These are phyloP conservation scores for Beroe ovata DNA, from an alignment of 37 sponge, comb jelly and placozoan genomes.

Conservation along the genomic window DNA sequence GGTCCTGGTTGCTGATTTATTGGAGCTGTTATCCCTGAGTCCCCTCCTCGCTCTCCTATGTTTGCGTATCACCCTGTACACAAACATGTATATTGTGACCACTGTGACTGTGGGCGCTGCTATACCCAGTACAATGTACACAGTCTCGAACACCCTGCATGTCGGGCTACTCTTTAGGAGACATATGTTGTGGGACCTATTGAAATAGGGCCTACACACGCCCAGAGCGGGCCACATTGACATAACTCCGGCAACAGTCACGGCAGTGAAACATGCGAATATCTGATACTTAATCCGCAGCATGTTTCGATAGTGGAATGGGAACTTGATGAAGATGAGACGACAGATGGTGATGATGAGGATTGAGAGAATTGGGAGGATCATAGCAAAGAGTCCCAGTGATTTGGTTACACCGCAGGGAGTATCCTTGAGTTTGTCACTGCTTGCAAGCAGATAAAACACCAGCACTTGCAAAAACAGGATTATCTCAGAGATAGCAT, in stretches of 20 bases:
- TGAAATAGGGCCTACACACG: neutral
- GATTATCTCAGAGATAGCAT: neutral
- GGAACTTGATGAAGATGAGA: conserved; percentile 34
- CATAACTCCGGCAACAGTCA: neutral
- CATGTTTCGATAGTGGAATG: conserved; percentile 13
- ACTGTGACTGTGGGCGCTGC: neutral
- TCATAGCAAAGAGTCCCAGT: neutral
- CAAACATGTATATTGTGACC: neutral
- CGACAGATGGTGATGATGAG: conserved; percentile 42
- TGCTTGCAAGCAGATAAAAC: neutral
- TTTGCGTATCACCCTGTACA: neutral
- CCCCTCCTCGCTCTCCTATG: neutral
- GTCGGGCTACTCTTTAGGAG: neutral
- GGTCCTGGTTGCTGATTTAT: neutral
- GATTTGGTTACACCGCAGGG: conserved; percentile 33
- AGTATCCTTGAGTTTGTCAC: too few relatives aligned
- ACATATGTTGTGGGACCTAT: neutral
- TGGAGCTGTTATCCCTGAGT: neutral
- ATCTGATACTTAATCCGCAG: conserved; percentile 12
- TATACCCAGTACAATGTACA: conserved; percentile 10
- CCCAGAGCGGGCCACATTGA: conserved; percentile 53
- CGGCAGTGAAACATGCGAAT: neutral
- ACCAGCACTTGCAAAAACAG: conserved; percentile 11
- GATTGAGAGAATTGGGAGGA: neutral
- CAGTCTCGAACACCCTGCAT: neutral